Base-by-base conservation (phyloP, 2,888 invertebrate species). In the Steinernema scapterisci region DNA sequence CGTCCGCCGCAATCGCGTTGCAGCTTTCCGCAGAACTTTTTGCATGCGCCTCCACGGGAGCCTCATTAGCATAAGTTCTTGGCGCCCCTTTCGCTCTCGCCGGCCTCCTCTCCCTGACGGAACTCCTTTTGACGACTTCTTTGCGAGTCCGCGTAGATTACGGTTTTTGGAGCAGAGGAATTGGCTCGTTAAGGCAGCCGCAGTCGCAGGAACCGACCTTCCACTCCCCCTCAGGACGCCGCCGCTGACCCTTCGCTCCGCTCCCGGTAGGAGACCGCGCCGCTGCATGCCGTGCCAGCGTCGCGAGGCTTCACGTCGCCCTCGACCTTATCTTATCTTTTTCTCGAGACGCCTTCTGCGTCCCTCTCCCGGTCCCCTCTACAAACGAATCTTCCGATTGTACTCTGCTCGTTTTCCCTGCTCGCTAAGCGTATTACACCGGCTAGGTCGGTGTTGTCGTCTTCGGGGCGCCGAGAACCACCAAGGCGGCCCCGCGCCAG, bases 271-370 rank as follows among this genome's bases (percentile, higher is more conserved):
- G 38, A 38, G 38, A 38, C n/a, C 38, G 38, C 38, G 38, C 25
- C 21, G 16, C 63, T 25, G 63, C 63, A 21, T 13, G 25, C 27
- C 63, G 63, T 63, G 63, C 63, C 63, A 54, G 54, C 63, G 63
- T 63, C 63, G 63, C 63, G 63, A 63, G 63, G 63, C 63, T 63
- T 63, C 63, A 63, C 63, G 63, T 63, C 63, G 63, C 63, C 63
- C 38, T 38, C 38, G 25, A 3, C 31, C 63, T 63, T 63, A 63
- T 63, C 63, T 63, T 63, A 63, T 63, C 63, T 63, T 63, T 54
- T 63, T 63, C 63, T 63, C 63, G 63, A 63, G 63, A 31, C 63
- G 63, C 63, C 63, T 63, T 63, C 25, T 63, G 63, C 63, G 63
- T 63, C 63, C 63, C 63, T 38, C 16, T 63, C 63, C 63, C 23